Conservation (phyloP, 2,888 invertebrate species). For the Hyles lineata region DNA sequence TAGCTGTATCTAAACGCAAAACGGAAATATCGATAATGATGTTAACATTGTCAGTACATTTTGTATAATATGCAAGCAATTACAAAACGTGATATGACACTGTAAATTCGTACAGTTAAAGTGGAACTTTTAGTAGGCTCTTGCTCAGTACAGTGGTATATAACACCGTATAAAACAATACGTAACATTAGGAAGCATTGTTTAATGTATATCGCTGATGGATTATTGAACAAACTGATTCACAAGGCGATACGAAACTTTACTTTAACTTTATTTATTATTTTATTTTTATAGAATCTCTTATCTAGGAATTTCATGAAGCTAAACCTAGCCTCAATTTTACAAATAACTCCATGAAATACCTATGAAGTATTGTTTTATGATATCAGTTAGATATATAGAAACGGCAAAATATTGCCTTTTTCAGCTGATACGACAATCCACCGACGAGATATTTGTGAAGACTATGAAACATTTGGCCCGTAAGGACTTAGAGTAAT, state of each 20-base stretch:
- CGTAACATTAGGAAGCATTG: slow-evolving; percentile 20
- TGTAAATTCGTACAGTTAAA: slow-evolving; percentile 67
- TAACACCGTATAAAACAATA: slow-evolving; percentile 15
- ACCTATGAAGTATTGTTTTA: background rate
- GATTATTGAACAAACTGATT: background rate
- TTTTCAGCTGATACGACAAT: background rate
- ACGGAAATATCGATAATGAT: slow-evolving; percentile 33
- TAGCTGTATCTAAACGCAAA: slow-evolving; percentile 33
- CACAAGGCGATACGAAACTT: background rate
- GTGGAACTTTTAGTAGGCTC: slow-evolving; percentile 45
- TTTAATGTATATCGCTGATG: background rate
- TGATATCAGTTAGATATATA: background rate
- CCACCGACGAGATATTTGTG: background rate
- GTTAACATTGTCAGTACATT: slow-evolving; percentile 21
- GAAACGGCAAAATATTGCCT: background rate
- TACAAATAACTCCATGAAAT: background rate
- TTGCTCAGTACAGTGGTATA: slow-evolving; percentile 37
- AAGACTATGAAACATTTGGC: slow-evolving; percentile 16
- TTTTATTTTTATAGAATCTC: background rate
- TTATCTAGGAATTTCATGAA: background rate
- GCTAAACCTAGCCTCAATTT: background rate
- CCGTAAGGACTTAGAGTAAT: slow-evolving; percentile 8
- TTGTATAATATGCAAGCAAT: slow-evolving; percentile 37
- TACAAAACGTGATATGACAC: slow-evolving; percentile 80
- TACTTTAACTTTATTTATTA: too few relatives aligned